phyloP scores from a whole-genome alignment of 2,888 invertebrate genomes.

The Diadromus collaris region DNA sequence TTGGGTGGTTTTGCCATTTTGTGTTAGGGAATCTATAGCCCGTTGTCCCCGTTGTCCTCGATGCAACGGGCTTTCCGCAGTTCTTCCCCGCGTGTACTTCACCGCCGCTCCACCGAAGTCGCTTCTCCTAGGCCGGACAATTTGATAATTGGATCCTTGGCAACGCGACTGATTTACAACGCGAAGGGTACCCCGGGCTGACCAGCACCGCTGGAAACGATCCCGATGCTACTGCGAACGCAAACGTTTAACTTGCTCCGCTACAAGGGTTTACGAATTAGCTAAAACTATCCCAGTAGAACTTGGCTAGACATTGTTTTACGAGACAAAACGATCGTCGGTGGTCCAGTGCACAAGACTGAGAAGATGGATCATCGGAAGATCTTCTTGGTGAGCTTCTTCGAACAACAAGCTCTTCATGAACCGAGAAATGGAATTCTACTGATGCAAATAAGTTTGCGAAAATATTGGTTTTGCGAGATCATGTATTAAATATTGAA shows the following conservation, averaged over 20 bases:
- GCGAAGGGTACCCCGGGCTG: constrained; percentile 71
- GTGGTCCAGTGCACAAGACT: constrained; percentile 36
- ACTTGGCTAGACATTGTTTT: constrained; percentile 72
- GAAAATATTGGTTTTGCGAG: too few relatives aligned
- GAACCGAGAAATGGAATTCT: neutral
- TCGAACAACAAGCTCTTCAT: constrained; percentile 12
- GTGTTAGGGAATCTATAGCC: constrained; percentile 71
- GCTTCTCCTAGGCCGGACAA: constrained; percentile 71
- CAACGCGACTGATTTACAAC: constrained; percentile 76
- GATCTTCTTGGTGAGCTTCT: constrained; percentile 12
- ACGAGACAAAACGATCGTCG: constrained; percentile 56
- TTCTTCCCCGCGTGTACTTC: constrained; percentile 23
- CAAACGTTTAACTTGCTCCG: constrained; percentile 28
- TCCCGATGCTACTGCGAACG: constrained; percentile 1
- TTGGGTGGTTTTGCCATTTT: constrained; percentile 73
- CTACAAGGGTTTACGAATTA: constrained; percentile 65
- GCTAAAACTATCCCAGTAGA: constrained; percentile 60
- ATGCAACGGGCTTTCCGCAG: constrained; percentile 35
- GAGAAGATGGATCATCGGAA: constrained; percentile 1
- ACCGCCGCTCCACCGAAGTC: constrained; percentile 5
- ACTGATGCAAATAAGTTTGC: neutral
- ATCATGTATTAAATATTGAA: too few relatives aligned
- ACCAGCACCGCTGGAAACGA: constrained; percentile 65
- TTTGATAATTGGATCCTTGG: constrained; percentile 79
- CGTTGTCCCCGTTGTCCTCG: constrained; percentile 28